These are phyloP conservation scores for Pheosia tremula DNA, from an alignment of 2,888 invertebrate species.

Conservation along the genomic window DNA sequence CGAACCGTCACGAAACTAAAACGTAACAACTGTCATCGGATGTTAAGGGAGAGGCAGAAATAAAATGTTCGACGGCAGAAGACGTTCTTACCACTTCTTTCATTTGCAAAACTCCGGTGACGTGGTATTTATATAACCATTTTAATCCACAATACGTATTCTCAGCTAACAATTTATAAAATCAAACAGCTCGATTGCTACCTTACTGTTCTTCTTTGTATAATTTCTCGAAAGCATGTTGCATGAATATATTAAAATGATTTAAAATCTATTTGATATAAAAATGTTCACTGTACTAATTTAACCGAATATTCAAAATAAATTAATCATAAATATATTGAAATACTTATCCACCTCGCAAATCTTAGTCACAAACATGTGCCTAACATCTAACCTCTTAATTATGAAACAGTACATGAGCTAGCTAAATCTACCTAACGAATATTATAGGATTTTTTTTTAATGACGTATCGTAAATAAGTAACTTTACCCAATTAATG, in stretches of 20 bases:
- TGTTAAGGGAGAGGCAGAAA: not conserved
- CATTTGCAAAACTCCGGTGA: not conserved
- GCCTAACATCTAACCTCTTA: too few relatives aligned
- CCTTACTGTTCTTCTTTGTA: not conserved
- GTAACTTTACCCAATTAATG: too few relatives aligned
- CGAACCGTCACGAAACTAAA: slow-evolving; percentile 27
- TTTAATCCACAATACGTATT: not conserved
- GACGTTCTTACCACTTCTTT: not conserved
- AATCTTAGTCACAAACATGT: too few relatives aligned
- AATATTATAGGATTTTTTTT: too few relatives aligned
- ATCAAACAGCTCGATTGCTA: not conserved
- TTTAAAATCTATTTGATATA: too few relatives aligned
- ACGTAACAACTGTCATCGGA: slow-evolving; percentile 13
- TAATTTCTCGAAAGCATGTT: not conserved
- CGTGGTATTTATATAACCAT: not conserved
- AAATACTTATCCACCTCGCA: too few relatives aligned
- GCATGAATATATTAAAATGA: not conserved
- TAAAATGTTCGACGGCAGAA: not conserved
- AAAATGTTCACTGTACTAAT: too few relatives aligned
- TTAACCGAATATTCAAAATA: too few relatives aligned
- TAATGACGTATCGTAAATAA: too few relatives aligned
- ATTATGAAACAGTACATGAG: too few relatives aligned
- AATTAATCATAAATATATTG: too few relatives aligned
- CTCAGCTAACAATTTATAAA: not conserved
- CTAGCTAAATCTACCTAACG: too few relatives aligned